Base-by-base conservation (phyloP, 2,888 invertebrate species). In the Osmoderma eremita region DNA sequence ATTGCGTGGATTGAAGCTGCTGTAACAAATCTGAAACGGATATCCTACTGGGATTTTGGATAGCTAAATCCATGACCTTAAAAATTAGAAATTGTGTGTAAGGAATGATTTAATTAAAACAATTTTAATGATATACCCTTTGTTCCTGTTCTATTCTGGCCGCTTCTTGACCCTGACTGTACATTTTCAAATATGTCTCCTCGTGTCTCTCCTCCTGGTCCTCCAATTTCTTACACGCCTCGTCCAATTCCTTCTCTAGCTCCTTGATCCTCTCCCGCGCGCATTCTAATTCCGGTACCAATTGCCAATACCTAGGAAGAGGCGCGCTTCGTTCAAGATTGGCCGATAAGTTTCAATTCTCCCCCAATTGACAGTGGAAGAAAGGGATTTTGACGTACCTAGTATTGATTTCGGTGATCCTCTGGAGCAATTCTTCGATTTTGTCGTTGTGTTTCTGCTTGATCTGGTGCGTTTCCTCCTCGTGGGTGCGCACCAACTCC, bases 1-100 rank as follows among this genome's bases (percentile, higher is more conserved):
- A 90, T 84, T 93, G 92, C 24, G 94, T 93, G 73, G 91, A 90
- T 83, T 93, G 91, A 77, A 94, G 84, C 82, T 94, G 92, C 80
- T 91, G 90, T 76, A 94, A 84, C 75, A 94, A 85, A 81, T 94
- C 92, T 75, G 92, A 90, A 73, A 93, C 91, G 53, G 93, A 91
- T 74, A 92, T 89, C 78, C 91, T 86, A 76, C 85, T 88, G 66
- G 88, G 86, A 76, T 87, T 86, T 73, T 87, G 85, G 74, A 87
- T 86, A 77, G 87, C 89, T 83, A 83, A 74, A 69, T 83, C 83
- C 75, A 82, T 73, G 15, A 80, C 78, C 83, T 83, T 67, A 48
- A 58, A 58, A 58, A n/a, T 12, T 42, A 20, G n/a, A n/a, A n/a
- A n/a, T n/a, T n/a, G n/a, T n/a, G n/a, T 12, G 2, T n/a, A 10